A percentile compares a stretch with the other conserved stretches of the same genome.
Conservation (phyloP, 2,888 invertebrate species). For the Leucophenga maculata region DNA sequence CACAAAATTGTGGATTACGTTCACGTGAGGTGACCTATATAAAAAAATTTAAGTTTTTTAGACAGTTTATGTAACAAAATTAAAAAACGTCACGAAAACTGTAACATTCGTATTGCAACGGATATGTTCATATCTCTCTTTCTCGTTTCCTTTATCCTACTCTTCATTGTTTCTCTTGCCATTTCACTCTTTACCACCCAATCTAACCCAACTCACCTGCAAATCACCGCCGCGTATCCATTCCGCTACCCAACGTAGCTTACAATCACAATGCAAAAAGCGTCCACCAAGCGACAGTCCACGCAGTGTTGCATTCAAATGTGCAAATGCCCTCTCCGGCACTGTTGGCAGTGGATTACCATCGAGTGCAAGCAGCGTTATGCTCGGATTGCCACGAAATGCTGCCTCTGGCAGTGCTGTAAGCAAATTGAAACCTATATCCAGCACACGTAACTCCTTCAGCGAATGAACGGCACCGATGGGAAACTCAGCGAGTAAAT, state of each 20-base stretch:
- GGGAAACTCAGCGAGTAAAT: constrained; percentile 90
- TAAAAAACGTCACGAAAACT: too few species aligned
- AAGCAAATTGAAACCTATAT: constrained; percentile 92
- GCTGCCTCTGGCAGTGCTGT: constrained; percentile 86
- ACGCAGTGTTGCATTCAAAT: constrained; percentile 86
- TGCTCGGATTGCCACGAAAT: constrained; percentile 85
- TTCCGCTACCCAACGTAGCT: constrained; percentile 89
- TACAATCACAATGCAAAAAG: constrained; percentile 91
- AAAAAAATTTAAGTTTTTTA: neutral
- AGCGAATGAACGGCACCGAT: constrained; percentile 84
- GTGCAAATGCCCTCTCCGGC: constrained; percentile 83
- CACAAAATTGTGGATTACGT: constrained; percentile 93
- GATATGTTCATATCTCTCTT: too few species aligned
- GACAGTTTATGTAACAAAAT: too few species aligned
- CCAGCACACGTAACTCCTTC: constrained; percentile 87
- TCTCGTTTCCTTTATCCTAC: too few species aligned
- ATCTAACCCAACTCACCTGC: constrained; percentile 76
- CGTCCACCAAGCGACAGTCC: constrained; percentile 91
- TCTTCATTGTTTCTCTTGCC: neutral
- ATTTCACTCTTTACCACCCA: neutral
- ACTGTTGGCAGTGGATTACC: constrained; percentile 91
- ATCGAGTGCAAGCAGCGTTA: constrained; percentile 90
- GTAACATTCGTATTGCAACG: too few species aligned
- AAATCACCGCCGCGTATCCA: constrained; percentile 91
- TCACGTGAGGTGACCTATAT: constrained; percentile 85